Evolutionary conservation across 2,888 invertebrate genomes (phyloP).

Genomic region (Drosophila siamana): DNA sequence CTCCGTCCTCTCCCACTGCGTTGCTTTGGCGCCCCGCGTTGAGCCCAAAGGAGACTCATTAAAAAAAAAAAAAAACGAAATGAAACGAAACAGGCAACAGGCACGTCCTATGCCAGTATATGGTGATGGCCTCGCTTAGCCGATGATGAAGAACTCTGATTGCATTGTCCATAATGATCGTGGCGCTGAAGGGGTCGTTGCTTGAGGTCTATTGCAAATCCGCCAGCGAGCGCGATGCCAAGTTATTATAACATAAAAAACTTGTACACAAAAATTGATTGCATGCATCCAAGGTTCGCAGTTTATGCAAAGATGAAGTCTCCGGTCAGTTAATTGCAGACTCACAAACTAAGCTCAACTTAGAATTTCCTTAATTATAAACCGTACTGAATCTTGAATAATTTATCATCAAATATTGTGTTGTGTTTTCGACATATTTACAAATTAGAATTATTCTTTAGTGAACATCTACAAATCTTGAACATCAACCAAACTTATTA

Average conservation of each 20-base stretch:
- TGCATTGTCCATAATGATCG: constrained; percentile 22
- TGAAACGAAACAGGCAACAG: constrained; percentile 27
- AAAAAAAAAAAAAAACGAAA: constrained; percentile 35
- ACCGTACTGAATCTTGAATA: too few relatives aligned
- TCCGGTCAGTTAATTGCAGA: too few relatives aligned
- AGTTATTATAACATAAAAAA: constrained; percentile 26
- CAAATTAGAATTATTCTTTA: too few relatives aligned
- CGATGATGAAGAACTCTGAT: constrained; percentile 10
- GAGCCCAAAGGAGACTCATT: constrained; percentile 71
- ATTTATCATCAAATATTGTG: too few relatives aligned
- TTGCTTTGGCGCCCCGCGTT: constrained; percentile 42
- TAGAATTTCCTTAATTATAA: too few relatives aligned
- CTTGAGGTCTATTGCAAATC: background rate
- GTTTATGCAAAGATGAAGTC: too few relatives aligned
- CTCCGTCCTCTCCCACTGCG: constrained; percentile 1
- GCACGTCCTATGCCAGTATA: constrained; percentile 33
- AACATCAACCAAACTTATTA: too few relatives aligned
- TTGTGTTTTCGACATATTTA: too few relatives aligned
- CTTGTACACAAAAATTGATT: constrained; percentile 6
- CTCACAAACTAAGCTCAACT: too few relatives aligned
- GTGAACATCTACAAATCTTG: too few relatives aligned
- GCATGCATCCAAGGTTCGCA: background rate
- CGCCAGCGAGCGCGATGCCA: background rate
- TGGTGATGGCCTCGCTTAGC: background rate
- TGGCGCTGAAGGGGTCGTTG: background rate